Conservation (phyloP, 2,888 invertebrate genomes). For the Ormyrus nitidulus region DNA sequence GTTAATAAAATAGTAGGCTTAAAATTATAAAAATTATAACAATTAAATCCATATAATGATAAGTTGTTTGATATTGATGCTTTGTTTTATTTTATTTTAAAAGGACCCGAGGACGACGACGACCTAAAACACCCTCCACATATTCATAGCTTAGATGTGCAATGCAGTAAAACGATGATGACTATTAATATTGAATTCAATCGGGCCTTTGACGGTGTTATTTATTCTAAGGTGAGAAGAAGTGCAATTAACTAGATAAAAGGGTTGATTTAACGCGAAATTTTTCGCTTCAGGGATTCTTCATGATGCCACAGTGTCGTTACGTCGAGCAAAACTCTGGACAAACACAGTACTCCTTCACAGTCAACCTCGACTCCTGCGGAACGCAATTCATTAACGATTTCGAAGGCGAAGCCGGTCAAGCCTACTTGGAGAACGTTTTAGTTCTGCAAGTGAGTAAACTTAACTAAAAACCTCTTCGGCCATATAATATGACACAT, state of each 20-base stretch:
- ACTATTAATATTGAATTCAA: constrained; percentile 88
- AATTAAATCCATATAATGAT: background rate
- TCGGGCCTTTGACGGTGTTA: constrained; percentile 85
- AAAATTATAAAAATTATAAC: background rate
- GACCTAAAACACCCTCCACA: constrained; percentile 85
- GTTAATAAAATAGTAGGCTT: background rate
- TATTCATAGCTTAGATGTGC: constrained; percentile 85
- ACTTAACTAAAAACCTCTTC: no score
- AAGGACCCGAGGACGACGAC: constrained; percentile 55
- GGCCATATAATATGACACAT: no score
- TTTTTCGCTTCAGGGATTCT: constrained; percentile 78
- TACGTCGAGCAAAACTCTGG: constrained; percentile 85
- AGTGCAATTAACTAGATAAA: background rate
- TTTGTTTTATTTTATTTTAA: background rate
- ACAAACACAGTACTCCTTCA: constrained; percentile 82
- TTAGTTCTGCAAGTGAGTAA: constrained; percentile 78
- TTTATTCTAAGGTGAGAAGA: constrained; percentile 83
- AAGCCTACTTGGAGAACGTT: constrained; percentile 88
- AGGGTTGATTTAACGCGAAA: background rate
- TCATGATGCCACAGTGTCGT: constrained; percentile 82
- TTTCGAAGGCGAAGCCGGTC: constrained; percentile 83
- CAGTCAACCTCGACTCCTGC: constrained; percentile 85
- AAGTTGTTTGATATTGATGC: background rate
- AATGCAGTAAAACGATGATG: constrained; percentile 90
- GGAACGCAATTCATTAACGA: constrained; percentile 88